Base-by-base conservation (phyloP, 2,888 invertebrate species). In the Ectemnius cavifrons region DNA sequence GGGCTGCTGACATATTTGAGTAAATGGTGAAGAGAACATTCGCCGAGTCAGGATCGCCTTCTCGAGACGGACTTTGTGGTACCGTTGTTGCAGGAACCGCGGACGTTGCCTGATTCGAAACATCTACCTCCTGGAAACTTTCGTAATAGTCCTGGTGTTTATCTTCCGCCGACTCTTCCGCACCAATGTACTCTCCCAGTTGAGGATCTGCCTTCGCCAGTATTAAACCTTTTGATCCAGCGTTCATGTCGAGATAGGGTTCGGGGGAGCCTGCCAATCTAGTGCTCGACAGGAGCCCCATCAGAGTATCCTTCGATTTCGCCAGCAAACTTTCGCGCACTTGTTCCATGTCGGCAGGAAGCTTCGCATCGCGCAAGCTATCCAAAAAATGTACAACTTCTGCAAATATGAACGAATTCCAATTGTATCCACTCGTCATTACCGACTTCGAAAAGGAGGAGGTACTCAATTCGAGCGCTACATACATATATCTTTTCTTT, bases 231-330 rank as follows among this genome's bases (percentile, higher is more conserved):
- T 81, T 86, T 37, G 83, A 80, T 16, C 86, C 85, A 0, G 86
- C 87, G 52, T 82, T 88, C 91, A 91, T 91, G 57, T 88, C 85
- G 45, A 91, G 78, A 56, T 91, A 91, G 2, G 88, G 86, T 16
- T 89, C 90, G 1, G 89, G 86, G 0, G 89, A 87, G 2, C 74
- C 69, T 0, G 80, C 77, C 4, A 65, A 65, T 11, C 68, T 64
- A 1, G 63, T 58, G 16, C 57, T 75, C 8, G 72, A 59, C 56
- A 58, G 64, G 1, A 78, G 67, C 47, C 65, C 74, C n/a, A 63
- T 64, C 4, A 83, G 27, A 14, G 79, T 82, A 3, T 82, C 77
- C 37, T 84, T 88, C 20, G 85, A 85, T 2, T 86, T 84, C 11
- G 70, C 28, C 60, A 90, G 65, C 49, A 90, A 73, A 37, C 73